Evolutionary conservation across 2,888 invertebrate species (phyloP).

Genomic region (Leucophenga montana): DNA sequence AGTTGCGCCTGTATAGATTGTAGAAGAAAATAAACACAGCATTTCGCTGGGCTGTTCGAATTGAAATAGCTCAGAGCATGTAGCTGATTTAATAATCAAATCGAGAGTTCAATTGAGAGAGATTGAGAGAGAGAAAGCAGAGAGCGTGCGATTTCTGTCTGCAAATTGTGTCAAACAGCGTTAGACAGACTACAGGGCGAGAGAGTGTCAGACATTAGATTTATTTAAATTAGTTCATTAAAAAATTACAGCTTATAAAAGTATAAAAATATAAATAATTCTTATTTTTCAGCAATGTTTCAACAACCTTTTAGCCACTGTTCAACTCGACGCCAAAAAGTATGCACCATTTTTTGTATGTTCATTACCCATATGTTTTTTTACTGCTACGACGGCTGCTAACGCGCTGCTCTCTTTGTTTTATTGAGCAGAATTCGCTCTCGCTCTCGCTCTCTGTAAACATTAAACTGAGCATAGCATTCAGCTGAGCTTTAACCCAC

Average conservation of each 20-base stretch:
- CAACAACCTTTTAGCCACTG: neutral
- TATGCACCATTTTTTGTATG: neutral
- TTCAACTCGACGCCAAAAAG: neutral
- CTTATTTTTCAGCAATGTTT: neutral
- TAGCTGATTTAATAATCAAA: neutral
- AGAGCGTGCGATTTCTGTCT: neutral
- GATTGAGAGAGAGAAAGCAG: neutral
- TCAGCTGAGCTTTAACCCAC: conserved; percentile 13
- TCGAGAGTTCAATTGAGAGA: too few relatives aligned
- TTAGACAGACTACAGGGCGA: too few relatives aligned
- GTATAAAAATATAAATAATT: too few relatives aligned
- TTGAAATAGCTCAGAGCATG: neutral
- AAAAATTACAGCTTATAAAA: neutral
- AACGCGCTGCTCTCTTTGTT: neutral
- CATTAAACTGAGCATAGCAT: too few relatives aligned
- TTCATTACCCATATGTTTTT: too few relatives aligned
- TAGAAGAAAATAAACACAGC: conserved; percentile 47
- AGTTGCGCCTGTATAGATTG: conserved; percentile 58
- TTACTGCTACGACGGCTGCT: too few relatives aligned
- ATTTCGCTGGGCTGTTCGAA: conserved; percentile 13
- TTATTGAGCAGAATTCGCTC: neutral
- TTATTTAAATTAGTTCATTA: neutral
- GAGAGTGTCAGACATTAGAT: neutral
- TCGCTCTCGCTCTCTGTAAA: neutral
- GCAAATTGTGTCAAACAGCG: neutral